phyloP scores from a whole-genome alignment of 2,113 vertebrate species.

The Xenus cinereus region DNA sequence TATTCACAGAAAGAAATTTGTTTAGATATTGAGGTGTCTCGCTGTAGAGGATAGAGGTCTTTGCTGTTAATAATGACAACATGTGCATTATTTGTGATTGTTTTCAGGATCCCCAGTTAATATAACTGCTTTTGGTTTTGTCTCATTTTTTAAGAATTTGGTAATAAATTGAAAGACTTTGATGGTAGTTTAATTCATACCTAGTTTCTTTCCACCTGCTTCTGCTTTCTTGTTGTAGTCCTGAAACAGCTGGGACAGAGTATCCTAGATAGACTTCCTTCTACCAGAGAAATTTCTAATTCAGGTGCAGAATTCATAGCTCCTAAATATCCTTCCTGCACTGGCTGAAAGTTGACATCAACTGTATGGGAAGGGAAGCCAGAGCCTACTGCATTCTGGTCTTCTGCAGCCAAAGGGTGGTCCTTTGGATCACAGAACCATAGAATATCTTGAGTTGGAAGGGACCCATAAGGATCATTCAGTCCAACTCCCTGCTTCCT shows the following conservation, averaged over 20 bases:
- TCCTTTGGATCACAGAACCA: not conserved
- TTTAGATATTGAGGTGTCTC: conserved; percentile 5
- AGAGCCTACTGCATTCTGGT: not conserved
- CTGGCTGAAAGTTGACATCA: not conserved
- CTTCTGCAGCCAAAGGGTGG: not conserved
- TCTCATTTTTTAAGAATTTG: not conserved
- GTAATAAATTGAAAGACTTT: not conserved
- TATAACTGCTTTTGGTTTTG: conserved; percentile 6
- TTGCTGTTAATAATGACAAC: conserved; percentile 22
- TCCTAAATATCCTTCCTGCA: not conserved
- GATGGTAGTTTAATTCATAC: not conserved
- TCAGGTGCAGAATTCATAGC: not conserved
- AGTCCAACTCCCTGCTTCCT: not conserved
- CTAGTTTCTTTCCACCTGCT: not conserved
- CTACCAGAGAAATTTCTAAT: not conserved
- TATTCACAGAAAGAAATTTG: conserved; percentile 16
- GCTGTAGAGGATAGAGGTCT: not conserved
- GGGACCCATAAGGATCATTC: accelerated
- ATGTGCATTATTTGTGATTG: conserved; percentile 5
- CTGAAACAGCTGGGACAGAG: not conserved
- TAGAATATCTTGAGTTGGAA: not conserved
- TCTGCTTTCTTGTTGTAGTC: not conserved
- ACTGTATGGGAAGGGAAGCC: not conserved
- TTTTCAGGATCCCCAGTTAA: conserved; percentile 21
- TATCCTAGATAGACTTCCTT: not conserved